Base-by-base conservation (phyloP, 2,888 invertebrate species). In the Cheilosia vernalis region DNA sequence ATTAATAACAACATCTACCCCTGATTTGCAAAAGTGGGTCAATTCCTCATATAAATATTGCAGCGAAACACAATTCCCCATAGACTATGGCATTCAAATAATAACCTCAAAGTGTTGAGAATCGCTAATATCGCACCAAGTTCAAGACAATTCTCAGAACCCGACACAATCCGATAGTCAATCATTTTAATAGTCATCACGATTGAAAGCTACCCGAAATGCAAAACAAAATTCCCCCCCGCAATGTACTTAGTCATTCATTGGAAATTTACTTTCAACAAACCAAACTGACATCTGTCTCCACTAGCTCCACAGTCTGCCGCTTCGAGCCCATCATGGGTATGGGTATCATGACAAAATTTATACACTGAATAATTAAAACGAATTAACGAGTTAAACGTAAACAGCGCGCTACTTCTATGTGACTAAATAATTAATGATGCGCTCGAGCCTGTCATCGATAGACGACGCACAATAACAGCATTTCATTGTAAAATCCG, bases 301-400 rank as follows among this genome's bases (percentile, higher is more conserved):
- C 24, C 15, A n/a, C 30, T 17, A 21, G 10, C 17, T 17, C 42
- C 10, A 21, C 6, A 51, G 64, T 13, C 67, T 21, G 37, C 40
- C 40, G 37, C 49, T 40, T 24, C 13, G 0, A 40, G 51, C 53
- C 66, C 13, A 55, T 55, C 55, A 73, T 73, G 44, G 56, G 56
- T 64, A 73, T 53, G 21, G 37, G n/a, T 44, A 74, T 66, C 63
- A 58, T 49, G 55, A 64, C 55, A 73, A 64, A 64, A 49, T 24
- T 24, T 17, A 56, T 17, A 17, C 21, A 42, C 13, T 82, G 77
- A 72, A 78, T 78, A 78, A 72, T 78, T 78, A 78, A 83, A 72
- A 66, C 19, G 42, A 37, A 67, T 67, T 77, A 77, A 72, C 77
- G 44, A 82, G 51, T 24, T 55, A 19, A 72, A 76, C 53, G 40